Conservation (phyloP, 1,140 invertebrate genomes). For the Rhagoletis pomonella region DNA sequence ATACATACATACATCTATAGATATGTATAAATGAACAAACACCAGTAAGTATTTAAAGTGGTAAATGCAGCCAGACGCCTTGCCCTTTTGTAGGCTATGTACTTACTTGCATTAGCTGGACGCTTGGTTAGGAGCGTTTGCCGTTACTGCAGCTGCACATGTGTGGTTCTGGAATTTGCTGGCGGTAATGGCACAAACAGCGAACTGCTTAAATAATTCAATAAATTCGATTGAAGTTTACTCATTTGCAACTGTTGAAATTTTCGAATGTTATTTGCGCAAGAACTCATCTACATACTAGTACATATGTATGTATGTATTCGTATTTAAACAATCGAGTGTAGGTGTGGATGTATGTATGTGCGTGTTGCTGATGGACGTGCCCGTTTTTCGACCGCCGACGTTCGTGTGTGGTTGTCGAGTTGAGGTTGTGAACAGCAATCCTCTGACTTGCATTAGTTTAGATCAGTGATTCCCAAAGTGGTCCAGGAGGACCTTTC, state of each 20-base stretch:
- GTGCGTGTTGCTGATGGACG: not conserved
- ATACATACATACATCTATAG: not conserved
- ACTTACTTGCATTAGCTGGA: not conserved
- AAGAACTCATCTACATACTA: not conserved
- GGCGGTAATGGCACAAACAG: not conserved
- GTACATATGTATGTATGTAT: not conserved
- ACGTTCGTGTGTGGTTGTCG: not conserved
- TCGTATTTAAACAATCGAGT: slow-evolving; percentile 21
- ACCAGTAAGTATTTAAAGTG: not conserved
- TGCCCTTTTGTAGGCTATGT: not conserved
- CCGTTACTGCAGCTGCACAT: not conserved
- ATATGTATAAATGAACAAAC: not conserved
- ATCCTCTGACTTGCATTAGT: slow-evolving; percentile 20
- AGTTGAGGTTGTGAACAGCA: not conserved
- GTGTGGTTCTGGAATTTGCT: not conserved
- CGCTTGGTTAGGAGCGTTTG: not conserved
- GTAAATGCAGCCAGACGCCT: slow-evolving; percentile 18
- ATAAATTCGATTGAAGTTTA: slow-evolving; percentile 48
- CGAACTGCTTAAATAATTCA: slow-evolving; percentile 42
- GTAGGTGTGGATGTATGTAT: not conserved
- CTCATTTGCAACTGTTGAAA: slow-evolving; percentile 51
- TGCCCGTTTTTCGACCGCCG: not conserved
- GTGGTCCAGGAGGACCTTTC: no score
- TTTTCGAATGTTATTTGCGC: slow-evolving; percentile 47
- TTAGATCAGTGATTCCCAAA: not conserved